A percentile compares a stretch with the other conserved stretches of the same genome.
phyloP scores from a whole-genome alignment of 2,888 invertebrate genomes.

The Noctua fimbriata region DNA sequence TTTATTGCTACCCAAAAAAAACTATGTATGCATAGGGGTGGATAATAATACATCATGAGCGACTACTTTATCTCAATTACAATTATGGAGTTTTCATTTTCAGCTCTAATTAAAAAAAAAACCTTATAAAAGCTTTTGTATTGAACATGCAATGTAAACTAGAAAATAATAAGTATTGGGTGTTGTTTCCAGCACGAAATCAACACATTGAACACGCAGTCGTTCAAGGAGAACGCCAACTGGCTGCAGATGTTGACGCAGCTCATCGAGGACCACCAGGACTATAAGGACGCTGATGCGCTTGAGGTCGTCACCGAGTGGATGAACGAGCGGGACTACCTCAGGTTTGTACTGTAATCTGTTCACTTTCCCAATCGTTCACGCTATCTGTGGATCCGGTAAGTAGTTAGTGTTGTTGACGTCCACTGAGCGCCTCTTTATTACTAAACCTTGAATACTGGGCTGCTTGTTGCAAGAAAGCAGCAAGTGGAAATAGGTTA shows the following conservation, averaged over 20 bases:
- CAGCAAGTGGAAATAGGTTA: neutral
- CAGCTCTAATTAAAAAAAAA: neutral
- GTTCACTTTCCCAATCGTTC: neutral
- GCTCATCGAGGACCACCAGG: conserved; percentile 97
- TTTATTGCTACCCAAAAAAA: no score
- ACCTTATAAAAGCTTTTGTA: neutral
- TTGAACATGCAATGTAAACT: neutral
- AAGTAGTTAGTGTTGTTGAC: conserved; percentile 1
- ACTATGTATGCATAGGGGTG: neutral
- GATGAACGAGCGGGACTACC: conserved; percentile 94
- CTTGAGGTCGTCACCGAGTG: conserved; percentile 92
- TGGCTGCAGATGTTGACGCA: conserved; percentile 98
- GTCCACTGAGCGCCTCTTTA: neutral
- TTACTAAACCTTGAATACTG: neutral
- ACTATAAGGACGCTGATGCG: conserved; percentile 93
- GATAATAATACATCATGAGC: neutral
- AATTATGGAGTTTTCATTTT: neutral
- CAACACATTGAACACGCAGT: conserved; percentile 94
- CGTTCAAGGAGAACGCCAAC: conserved; percentile 96
- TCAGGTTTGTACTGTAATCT: conserved; percentile 89
- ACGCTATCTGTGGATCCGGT: conserved; percentile 14
- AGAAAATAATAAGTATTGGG: neutral
- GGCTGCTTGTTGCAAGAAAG: neutral
- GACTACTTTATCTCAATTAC: neutral
- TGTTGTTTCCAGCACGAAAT: conserved; percentile 94